Conservation (phyloP, 2,113 vertebrate genomes). For the Zosterops borbonicus region DNA sequence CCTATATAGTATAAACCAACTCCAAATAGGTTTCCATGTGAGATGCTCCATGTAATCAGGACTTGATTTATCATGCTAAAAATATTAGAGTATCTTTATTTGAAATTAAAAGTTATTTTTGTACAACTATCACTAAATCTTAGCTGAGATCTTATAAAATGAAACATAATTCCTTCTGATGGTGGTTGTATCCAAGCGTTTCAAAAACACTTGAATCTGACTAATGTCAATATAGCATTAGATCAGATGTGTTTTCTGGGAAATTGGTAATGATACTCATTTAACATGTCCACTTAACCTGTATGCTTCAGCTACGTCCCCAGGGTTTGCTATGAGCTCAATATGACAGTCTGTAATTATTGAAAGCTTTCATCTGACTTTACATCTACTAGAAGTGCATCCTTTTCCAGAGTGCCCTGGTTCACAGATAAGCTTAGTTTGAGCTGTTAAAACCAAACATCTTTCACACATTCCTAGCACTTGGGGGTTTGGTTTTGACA, state of each 20-base stretch:
- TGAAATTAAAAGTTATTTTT: not conserved
- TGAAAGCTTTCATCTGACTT: not conserved
- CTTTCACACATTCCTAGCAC: slow-evolving; percentile 23
- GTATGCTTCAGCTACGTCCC: not conserved
- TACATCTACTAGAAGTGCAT: not conserved
- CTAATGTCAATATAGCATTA: not conserved
- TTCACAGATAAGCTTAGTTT: not conserved
- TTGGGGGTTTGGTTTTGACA: slow-evolving; percentile 22
- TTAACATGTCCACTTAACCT: not conserved
- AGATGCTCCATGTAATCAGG: not conserved
- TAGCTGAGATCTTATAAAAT: not conserved
- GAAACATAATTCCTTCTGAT: not conserved
- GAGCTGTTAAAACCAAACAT: not conserved
- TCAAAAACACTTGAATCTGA: not conserved
- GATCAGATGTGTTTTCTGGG: not conserved
- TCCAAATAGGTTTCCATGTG: not conserved
- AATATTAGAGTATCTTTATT: not conserved
- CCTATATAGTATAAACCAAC: not conserved
- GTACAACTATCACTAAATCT: not conserved
- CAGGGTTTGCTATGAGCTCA: not conserved
- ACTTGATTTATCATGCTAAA: not conserved
- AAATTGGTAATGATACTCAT: not conserved
- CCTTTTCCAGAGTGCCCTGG: not conserved
- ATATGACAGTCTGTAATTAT: not conserved
- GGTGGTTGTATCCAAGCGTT: not conserved